Conservation (phyloP, 2,888 invertebrate species). For the Cotesia congregata region DNA sequence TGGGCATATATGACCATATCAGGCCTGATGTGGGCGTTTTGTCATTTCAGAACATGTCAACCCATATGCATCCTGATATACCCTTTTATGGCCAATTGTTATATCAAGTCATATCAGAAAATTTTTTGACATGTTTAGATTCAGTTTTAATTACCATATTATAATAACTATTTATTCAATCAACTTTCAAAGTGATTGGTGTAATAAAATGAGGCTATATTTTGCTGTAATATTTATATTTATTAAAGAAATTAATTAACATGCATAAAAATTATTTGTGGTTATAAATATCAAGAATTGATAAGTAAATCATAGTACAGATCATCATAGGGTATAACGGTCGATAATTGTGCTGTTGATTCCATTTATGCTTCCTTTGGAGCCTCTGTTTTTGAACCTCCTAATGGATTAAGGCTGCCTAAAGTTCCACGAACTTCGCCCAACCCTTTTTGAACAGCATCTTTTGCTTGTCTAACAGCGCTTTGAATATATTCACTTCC, state of each 20-base stretch:
- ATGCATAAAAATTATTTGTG: not conserved
- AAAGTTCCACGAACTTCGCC: not conserved
- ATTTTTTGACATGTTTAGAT: too few relatives aligned
- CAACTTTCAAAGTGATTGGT: not conserved
- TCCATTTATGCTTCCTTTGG: not conserved
- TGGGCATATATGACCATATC: too few relatives aligned
- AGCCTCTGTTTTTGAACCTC: not conserved
- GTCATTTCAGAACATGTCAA: too few relatives aligned
- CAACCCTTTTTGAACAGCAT: not conserved
- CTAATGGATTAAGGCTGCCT: not conserved
- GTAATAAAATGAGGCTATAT: not conserved
- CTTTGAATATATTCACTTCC: not conserved
- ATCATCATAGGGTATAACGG: not conserved
- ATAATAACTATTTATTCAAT: too few relatives aligned
- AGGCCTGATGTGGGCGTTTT: too few relatives aligned
- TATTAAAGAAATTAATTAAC: not conserved
- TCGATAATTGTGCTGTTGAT: not conserved
- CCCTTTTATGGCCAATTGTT: too few relatives aligned
- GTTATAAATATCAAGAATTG: not conserved
- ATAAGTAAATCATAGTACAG: not conserved
- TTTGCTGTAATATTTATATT: not conserved
- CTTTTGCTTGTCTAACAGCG: not conserved
- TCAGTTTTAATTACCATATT: too few relatives aligned
- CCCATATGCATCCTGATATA: too few relatives aligned
- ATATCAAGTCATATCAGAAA: too few relatives aligned